Percentiles rank a stretch among this genome's conserved stretches.
phyloP scores from a whole-genome alignment of 2,113 vertebrate species.

The Mesocricetus auratus region DNA sequence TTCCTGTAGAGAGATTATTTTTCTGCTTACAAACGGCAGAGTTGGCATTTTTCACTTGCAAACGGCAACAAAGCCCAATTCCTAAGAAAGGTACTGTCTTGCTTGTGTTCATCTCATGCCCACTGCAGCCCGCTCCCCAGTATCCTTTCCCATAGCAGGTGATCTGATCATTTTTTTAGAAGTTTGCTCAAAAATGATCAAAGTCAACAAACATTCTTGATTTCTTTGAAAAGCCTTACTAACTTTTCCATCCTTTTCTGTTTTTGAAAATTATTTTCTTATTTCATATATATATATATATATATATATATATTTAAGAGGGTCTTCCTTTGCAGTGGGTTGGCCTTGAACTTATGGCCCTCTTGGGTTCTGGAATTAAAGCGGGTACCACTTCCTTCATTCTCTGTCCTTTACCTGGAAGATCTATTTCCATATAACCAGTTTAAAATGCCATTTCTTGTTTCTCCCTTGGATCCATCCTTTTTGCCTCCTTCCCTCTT shows the following conservation, averaged over 20 bases:
- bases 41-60: not conserved
- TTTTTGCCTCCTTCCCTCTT: not conserved
- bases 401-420: conserved; percentile 18
- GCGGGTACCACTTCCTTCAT: no score
- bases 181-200: conserved; percentile 30
- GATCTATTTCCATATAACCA: not conserved
- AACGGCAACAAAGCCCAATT: conserved; percentile 37
- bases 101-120: conserved; percentile 41
- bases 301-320: no score
- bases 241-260: not conserved
- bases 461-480: not conserved
- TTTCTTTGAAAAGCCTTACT: conserved; percentile 39
- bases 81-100: conserved; percentile 50
- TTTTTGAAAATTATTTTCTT: not conserved
- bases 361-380: not conserved
- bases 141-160: conserved; percentile 40
- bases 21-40: not conserved
- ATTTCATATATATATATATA: no score
- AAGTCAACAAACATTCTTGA: not conserved
- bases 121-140: not conserved
- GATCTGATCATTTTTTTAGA: conserved; percentile 33
- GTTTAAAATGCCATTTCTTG: not conserved
- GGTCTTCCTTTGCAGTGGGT: not conserved
- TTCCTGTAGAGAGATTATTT: conserved; percentile 44
- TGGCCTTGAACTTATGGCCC: not conserved